Evolutionary conservation across 92 coral and sea anemone genomes (phyloP), one percentile per base, ranked within the genome.

Genomic region (Paramuricea clavata): DNA sequence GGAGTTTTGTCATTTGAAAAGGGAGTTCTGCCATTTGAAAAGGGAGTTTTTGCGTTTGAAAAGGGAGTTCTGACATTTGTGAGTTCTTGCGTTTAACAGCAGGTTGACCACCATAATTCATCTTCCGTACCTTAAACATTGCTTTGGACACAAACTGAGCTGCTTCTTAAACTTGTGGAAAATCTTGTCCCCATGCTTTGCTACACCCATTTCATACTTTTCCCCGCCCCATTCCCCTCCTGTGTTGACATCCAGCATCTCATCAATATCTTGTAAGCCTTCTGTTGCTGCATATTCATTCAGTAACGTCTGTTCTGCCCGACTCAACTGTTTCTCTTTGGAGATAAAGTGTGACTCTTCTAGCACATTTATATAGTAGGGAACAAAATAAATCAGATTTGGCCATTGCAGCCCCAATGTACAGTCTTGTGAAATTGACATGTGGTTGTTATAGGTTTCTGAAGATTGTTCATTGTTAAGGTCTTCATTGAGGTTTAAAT

Each of bases 111-210:
- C n/a, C n/a, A n/a, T n/a, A n/a, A n/a, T n/a, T n/a, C n/a, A n/a
- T n/a, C n/a, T 9, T 21, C 23, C 82, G 22, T 78, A 95, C 98
- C 98, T 93, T 60, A 95, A 56, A 59, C 98, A 94, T 71, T 95
- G 98, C 30, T 93, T 76, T 23, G 98, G 94, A 64, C 86, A 95
- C 6, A 82, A 80, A 23, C 92, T 91, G 32, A 95, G 21, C 62
- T 87, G 83, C 73, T 95, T 95, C 32, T 86, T 85, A 57, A 95
- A 94, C 81, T 91, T 95, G 81, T 94, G 93, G 62, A 95, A 95
- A 0, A 89, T 92, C 76, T 90, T 87, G 76, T 96, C 94, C 0
- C 98, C 99, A 75, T 96, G 98, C 13, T 89, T 90, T 2, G 95
- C 93, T 21, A 69, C 32, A 11, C 93, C 71, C 75, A 68, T 90